Evolutionary conservation across 2,888 invertebrate genomes (phyloP).

Genomic region (Diploptera punctata): DNA sequence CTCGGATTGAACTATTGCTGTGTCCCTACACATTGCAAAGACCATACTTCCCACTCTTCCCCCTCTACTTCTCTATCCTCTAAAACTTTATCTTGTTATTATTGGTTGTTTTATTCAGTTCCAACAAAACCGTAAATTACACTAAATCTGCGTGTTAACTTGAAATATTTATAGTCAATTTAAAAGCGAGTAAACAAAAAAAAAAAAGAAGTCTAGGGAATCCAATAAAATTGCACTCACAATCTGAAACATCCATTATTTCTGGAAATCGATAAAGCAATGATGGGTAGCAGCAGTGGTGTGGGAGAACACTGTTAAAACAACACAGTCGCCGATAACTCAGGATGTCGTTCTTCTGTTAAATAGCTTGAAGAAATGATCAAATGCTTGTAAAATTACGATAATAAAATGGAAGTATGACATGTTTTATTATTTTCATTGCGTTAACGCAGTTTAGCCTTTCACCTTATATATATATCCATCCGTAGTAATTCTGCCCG

Average conservation of each 20-base stretch:
- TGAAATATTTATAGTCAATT: constrained; percentile 17
- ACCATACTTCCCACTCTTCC: too few species aligned
- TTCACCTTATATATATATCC: too few species aligned
- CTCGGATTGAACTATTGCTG: too few species aligned
- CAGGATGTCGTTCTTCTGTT: too few species aligned
- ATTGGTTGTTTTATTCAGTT: background rate
- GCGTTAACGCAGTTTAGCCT: too few species aligned
- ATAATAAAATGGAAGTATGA: too few species aligned
- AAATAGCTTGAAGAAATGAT: too few species aligned
- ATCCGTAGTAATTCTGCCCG: too few species aligned
- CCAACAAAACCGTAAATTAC: background rate
- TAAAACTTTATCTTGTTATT: background rate
- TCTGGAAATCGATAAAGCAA: constrained; percentile 4
- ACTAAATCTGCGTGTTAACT: constrained; percentile 3
- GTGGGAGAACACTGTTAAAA: background rate
- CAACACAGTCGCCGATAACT: background rate
- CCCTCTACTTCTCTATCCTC: too few species aligned
- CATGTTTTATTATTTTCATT: too few species aligned
- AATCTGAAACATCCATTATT: constrained; percentile 3
- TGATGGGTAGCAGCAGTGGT: background rate
- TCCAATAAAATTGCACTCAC: background rate
- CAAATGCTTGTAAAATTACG: too few species aligned
- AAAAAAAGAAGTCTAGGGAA: background rate
- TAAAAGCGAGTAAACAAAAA: constrained; percentile 1
- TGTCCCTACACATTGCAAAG: background rate